Evolutionary conservation across 2,113 vertebrate genomes (phyloP).

Genomic region (Otocyon megalotis): DNA sequence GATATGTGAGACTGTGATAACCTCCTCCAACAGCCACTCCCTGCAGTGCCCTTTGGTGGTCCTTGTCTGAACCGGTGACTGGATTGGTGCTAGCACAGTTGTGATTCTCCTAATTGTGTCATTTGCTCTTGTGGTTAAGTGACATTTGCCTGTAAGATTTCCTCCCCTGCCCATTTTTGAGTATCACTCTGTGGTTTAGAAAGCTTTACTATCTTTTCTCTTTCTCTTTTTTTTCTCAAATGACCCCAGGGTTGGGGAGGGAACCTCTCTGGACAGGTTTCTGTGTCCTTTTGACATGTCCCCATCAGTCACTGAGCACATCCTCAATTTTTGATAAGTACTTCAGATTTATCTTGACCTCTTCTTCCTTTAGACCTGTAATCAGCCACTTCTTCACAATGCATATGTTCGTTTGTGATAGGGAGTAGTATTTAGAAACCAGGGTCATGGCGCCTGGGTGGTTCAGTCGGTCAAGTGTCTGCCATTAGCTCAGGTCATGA

Average conservation of each 20-base stretch:
- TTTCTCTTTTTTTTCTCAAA: background rate
- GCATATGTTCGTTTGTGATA: background rate
- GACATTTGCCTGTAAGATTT: background rate
- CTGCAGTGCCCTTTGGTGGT: background rate
- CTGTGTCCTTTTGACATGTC: background rate
- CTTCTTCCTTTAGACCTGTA: background rate
- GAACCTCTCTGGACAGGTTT: too few relatives aligned
- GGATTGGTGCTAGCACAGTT: too few relatives aligned
- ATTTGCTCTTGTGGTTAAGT: background rate
- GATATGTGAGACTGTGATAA: fast-evolving
- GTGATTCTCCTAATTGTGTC: background rate
- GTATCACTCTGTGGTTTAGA: background rate
- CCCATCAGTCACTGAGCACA: background rate
- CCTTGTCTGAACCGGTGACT: background rate
- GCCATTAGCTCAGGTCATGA: too few relatives aligned
- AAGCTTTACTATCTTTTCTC: background rate
- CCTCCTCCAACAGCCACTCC: background rate
- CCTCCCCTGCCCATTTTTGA: background rate
- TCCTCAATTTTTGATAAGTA: background rate
- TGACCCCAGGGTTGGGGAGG: background rate
- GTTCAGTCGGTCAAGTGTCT: too few relatives aligned
- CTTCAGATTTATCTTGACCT: background rate
- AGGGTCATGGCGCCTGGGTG: background rate
- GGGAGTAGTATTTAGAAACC: background rate
- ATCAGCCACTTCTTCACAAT: background rate